Conservation (phyloP, 1,140 invertebrate species). For the Brachystomella parvula region DNA sequence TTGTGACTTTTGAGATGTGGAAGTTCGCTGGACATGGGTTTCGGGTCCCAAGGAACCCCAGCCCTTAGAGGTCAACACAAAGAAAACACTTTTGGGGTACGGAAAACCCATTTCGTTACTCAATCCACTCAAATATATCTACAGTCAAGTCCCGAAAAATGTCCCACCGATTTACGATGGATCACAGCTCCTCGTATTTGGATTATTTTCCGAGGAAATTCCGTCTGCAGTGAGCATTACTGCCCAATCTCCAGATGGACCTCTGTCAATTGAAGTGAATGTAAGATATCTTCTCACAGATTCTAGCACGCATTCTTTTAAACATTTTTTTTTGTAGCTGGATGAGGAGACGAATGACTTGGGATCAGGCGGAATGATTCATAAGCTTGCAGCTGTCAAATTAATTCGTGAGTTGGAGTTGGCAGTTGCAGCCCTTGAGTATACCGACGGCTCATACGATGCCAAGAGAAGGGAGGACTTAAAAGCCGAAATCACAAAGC, state of each 20-base stretch:
- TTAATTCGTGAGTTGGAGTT: slow-evolving; percentile 38
- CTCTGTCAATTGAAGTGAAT: slow-evolving; percentile 12
- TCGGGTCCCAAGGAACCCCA: background rate
- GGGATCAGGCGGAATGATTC: slow-evolving; percentile 24
- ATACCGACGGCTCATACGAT: slow-evolving; percentile 16
- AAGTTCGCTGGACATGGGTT: slow-evolving; percentile 12
- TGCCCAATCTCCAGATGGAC: slow-evolving; percentile 32
- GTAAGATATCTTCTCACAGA: background rate
- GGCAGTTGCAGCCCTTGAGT: slow-evolving; percentile 1
- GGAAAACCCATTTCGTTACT: slow-evolving; percentile 16
- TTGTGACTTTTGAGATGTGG: no score
- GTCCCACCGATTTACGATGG: slow-evolving; percentile 36
- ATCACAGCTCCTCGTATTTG: slow-evolving; percentile 27
- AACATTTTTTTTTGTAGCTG: background rate
- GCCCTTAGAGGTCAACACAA: slow-evolving; percentile 8
- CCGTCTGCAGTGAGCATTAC: slow-evolving; percentile 22
- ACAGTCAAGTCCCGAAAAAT: slow-evolving; percentile 22
- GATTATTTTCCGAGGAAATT: slow-evolving; percentile 14
- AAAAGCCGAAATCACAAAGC: slow-evolving; percentile 21
- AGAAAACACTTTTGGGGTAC: slow-evolving; percentile 30
- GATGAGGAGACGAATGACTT: slow-evolving; percentile 15
- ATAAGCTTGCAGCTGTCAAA: slow-evolving; percentile 36
- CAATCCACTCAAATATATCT: background rate
- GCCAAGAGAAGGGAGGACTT: slow-evolving; percentile 29
- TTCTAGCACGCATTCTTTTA: background rate